Conservation (phyloP, 2,797 vertebrate genomes). For the Phrynocephalus forsythii region DNA sequence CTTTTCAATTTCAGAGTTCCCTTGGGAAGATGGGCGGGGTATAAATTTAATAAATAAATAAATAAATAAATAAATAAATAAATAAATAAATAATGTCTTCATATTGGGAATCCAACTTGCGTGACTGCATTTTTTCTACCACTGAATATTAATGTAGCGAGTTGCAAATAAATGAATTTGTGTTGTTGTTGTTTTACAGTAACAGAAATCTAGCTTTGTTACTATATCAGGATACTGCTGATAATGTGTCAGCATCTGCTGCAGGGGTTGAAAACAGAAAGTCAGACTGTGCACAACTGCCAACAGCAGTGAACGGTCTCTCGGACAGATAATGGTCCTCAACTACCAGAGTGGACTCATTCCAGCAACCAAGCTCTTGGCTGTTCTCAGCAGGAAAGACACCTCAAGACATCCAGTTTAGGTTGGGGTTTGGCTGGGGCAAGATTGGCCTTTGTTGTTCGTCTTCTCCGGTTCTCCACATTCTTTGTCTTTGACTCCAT, state of each 20-base stretch:
- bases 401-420: not conserved
- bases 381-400: not conserved
- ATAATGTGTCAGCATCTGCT: too few relatives aligned
- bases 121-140: not conserved
- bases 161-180: not conserved
- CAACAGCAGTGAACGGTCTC: too few relatives aligned
- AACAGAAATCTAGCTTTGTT: not conserved
- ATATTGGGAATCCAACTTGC: not conserved
- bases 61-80: too few relatives aligned
- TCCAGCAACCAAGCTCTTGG: not conserved
- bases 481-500: not conserved
- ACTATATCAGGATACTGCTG: too few relatives aligned
- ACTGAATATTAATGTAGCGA: not conserved
- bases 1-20: not conserved
- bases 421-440: not conserved
- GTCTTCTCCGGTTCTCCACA: not conserved
- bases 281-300: too few relatives aligned
- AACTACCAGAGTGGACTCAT: too few relatives aligned
- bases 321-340: too few relatives aligned
- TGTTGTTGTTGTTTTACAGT: too few relatives aligned
- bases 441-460: not conserved
- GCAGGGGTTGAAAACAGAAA: too few relatives aligned
- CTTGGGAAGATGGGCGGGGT: too few relatives aligned
- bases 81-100: too few relatives aligned
- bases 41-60: too few relatives aligned